Conservation (phyloP, 1,140 invertebrate species). For the Lasaia peninsularis region DNA sequence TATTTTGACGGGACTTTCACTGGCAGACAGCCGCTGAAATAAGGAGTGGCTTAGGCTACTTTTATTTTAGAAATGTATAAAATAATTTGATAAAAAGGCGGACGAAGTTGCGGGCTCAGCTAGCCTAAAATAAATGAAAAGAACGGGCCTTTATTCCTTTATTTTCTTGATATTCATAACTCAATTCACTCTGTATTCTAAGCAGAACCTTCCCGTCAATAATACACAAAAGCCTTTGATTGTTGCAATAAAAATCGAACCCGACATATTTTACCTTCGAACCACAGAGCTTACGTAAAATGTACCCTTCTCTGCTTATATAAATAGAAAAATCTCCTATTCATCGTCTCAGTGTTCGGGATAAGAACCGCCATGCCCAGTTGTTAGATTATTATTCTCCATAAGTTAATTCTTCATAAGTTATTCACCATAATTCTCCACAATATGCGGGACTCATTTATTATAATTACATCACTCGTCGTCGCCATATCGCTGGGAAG, state of each 20-base stretch:
- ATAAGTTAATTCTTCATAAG: constrained; percentile 43
- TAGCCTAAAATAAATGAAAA: no score
- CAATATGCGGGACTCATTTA: constrained; percentile 55
- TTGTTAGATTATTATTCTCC: constrained; percentile 43
- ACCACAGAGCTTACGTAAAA: constrained; percentile 6
- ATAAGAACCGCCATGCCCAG: constrained; percentile 18
- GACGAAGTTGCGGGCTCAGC: no score
- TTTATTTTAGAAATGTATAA: no score
- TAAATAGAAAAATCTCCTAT: constrained; percentile 35
- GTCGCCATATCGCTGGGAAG: constrained; percentile 22
- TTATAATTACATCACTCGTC: constrained; percentile 50
- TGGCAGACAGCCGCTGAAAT: no score
- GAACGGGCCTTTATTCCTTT: no score
- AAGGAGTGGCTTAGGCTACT: no score
- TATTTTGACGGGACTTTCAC: no score
- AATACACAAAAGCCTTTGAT: background rate
- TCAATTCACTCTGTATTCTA: no score
- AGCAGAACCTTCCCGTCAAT: background rate
- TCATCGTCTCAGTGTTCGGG: constrained; percentile 29
- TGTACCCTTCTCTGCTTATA: constrained; percentile 26
- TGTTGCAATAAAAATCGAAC: constrained; percentile 17
- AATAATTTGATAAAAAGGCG: no score
- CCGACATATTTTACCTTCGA: background rate
- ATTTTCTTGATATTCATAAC: no score
- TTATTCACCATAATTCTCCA: no score